phyloP scores from a whole-genome alignment of 2,888 invertebrate species.

The Cryptocheilus praepositus region DNA sequence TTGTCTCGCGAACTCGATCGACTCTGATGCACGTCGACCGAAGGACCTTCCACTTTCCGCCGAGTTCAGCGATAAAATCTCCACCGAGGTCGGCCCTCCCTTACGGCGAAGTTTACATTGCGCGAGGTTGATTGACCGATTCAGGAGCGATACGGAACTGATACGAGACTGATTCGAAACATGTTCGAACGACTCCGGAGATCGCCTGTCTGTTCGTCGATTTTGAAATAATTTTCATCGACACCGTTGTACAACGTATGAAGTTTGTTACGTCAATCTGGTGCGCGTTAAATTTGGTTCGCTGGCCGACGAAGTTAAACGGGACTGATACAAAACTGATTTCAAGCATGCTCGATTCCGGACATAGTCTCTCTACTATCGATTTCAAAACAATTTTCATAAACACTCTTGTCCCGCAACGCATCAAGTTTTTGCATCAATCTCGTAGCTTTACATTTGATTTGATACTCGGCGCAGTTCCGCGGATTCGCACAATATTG shows the following conservation, averaged over 20 bases:
- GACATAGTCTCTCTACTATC: not conserved
- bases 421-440: too few species aligned
- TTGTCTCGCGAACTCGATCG: conserved; percentile 11
- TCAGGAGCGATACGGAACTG: not conserved
- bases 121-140: conserved; percentile 1
- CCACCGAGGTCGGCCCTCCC: not conserved
- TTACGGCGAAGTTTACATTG: not conserved
- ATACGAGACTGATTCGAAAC: too few species aligned
- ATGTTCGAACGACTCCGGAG: not conserved
- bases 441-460: too few species aligned
- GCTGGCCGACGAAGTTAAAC: not conserved
- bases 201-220: not conserved
- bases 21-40: not conserved
- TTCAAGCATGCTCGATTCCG: not conserved
- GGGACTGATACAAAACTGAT: too few species aligned
- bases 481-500: too few species aligned
- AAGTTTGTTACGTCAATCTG: too few species aligned
- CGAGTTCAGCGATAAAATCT: conserved; percentile 17
- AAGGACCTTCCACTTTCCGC: conserved; percentile 18
- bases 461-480: too few species aligned
- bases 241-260: too few species aligned
- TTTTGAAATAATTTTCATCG: too few species aligned
- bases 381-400: too few species aligned
- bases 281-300: too few species aligned
- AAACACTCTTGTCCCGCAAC: too few species aligned